phyloP scores from a whole-genome alignment of 2,888 invertebrate species.

The Drosophila differens region DNA sequence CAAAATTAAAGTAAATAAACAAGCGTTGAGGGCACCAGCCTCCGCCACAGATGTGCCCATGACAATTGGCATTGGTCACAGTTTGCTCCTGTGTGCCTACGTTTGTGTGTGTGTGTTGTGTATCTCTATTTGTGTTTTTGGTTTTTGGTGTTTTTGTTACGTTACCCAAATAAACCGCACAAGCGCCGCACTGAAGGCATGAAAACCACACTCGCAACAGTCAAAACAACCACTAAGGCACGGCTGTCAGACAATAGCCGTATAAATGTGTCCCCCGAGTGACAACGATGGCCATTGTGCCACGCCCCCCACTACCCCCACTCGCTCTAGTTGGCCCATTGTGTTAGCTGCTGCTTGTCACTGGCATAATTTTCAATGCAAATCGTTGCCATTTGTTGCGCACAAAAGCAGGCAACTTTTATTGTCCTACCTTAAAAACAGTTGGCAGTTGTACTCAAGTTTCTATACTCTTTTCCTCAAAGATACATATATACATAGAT shows the following conservation, averaged over 20 bases:
- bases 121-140: conserved; percentile 15
- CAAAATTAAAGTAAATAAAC: conserved; percentile 79
- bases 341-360: conserved; percentile 40
- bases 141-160: conserved; percentile 9
- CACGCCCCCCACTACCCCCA: conserved; percentile 10
- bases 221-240: conserved; percentile 36
- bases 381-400: conserved; percentile 64
- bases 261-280: conserved; percentile 65
- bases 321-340: conserved; percentile 18
- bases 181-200: conserved; percentile 51
- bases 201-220: conserved; percentile 50
- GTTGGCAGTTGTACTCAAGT: conserved; percentile 12
- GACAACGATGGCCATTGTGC: conserved; percentile 22
- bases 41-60: conserved; percentile 25
- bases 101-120: conserved; percentile 13
- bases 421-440: background rate
- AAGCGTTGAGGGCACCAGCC: conserved; percentile 38
- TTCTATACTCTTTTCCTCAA: background rate
- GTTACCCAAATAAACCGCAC: conserved; percentile 69
- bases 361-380: conserved; percentile 67
- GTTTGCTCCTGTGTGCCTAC: conserved; percentile 33
- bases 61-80: conserved; percentile 76
- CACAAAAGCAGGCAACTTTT: conserved; percentile 39
- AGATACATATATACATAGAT: too few relatives aligned
- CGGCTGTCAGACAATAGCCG: conserved; percentile 69